Percentiles rank a stretch among this genome's conserved stretches.
phyloP scores from a whole-genome alignment of 2,888 invertebrate species.

The Pseudeuparius sepicola region DNA sequence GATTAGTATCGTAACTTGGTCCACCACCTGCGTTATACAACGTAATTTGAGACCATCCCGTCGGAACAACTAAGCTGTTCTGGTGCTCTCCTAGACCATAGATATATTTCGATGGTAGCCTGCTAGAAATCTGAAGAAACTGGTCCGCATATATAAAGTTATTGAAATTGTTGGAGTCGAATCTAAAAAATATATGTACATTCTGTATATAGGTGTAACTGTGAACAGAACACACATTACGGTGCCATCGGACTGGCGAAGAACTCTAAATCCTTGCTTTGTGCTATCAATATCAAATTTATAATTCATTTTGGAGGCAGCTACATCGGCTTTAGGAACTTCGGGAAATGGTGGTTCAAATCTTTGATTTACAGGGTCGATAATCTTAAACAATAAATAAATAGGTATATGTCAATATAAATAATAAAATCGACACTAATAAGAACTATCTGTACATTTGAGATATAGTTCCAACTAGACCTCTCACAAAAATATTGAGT shows the following conservation, averaged over 20 bases:
- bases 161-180: conserved; percentile 35
- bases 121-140: conserved; percentile 54
- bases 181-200: too few species aligned
- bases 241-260: neutral
- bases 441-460: neutral
- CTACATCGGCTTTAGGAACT: neutral
- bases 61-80: conserved; percentile 47
- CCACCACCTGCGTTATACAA: too few species aligned
- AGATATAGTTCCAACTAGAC: neutral
- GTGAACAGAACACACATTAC: neutral
- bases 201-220: too few species aligned
- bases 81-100: conserved; percentile 68
- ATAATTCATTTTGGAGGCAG: neutral
- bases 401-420: neutral
- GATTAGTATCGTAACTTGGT: too few species aligned
- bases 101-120: conserved; percentile 48
- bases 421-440: neutral
- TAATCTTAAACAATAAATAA: neutral
- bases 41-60: conserved; percentile 58
- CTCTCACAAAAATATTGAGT: neutral
- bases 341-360: neutral
- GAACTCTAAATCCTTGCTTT: neutral
- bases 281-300: neutral
- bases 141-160: conserved; percentile 65
- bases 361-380: neutral